Percentiles rank a stretch among this genome's conserved stretches.
These are phyloP conservation scores for Sarcophaga caerulescens DNA, from an alignment of 2,888 invertebrate genomes.

Conservation along the genomic window DNA sequence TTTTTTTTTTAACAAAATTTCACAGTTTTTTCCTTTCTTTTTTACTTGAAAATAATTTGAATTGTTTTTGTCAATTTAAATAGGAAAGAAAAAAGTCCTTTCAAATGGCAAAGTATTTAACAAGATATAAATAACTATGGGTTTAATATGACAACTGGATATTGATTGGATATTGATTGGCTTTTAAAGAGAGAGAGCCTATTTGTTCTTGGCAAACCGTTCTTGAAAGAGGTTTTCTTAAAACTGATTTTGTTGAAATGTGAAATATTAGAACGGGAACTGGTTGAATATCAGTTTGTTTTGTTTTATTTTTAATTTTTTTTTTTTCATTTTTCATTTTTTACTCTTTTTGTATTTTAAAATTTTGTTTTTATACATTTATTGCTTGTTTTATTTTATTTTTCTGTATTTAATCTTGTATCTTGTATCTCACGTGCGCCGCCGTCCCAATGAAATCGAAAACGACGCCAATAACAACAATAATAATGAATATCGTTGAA, in stretches of 20 bases:
- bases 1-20: background rate
- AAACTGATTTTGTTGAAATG: constrained; percentile 79
- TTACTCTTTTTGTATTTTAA: constrained; percentile 38
- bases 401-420: constrained; percentile 34
- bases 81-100: no score
- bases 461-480: constrained; percentile 43
- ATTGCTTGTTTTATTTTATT: background rate
- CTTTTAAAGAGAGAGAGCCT: constrained; percentile 25
- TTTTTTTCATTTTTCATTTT: no score
- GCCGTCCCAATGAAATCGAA: constrained; percentile 45
- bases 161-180: constrained; percentile 22
- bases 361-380: constrained; percentile 45
- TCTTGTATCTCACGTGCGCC: constrained; percentile 71
- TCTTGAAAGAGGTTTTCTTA: constrained; percentile 78
- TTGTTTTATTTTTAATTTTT: constrained; percentile 32
- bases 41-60: background rate
- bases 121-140: background rate
- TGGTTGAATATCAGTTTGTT: constrained; percentile 63
- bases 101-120: no score
- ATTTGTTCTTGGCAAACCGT: constrained; percentile 74
- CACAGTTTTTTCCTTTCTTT: background rate
- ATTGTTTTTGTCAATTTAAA: background rate
- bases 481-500: constrained; percentile 17
- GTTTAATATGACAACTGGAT: constrained; percentile 39
- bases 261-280: constrained; percentile 76